Conservation (phyloP, 2,113 vertebrate species). For the Clarias batrachus region DNA sequence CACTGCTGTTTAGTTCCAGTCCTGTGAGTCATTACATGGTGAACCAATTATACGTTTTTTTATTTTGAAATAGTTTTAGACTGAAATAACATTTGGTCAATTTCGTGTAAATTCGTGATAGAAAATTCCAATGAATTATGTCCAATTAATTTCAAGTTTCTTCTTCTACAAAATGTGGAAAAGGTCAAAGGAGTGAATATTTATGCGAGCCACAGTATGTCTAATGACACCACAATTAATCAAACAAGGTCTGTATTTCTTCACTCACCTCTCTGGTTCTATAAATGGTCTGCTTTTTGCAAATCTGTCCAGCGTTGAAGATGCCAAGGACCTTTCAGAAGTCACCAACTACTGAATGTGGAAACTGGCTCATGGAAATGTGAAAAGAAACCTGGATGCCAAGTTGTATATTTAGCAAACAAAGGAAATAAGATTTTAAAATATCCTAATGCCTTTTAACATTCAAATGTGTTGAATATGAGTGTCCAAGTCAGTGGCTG, state of each 20-base stretch:
- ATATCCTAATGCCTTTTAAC: slow-evolving; percentile 14
- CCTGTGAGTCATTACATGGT: too few species aligned
- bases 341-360: background rate
- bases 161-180: background rate
- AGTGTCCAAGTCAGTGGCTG: background rate
- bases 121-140: background rate
- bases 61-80: background rate
- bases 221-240: background rate
- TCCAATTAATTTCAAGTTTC: background rate
- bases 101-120: too few species aligned
- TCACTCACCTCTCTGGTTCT: slow-evolving; percentile 12
- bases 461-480: slow-evolving; percentile 23
- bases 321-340: slow-evolving; percentile 15
- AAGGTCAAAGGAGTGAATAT: background rate
- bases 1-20: too few species aligned
- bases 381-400: background rate
- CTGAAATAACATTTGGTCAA: background rate
- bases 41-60: background rate
- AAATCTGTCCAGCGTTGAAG: background rate
- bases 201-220: background rate
- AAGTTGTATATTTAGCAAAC: slow-evolving; percentile 22
- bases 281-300: background rate
- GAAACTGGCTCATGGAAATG: background rate
- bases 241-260: background rate
- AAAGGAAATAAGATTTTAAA: slow-evolving; percentile 8